Conservation (phyloP, 1,140 invertebrate species). For the Vollenhovia emeryi region DNA sequence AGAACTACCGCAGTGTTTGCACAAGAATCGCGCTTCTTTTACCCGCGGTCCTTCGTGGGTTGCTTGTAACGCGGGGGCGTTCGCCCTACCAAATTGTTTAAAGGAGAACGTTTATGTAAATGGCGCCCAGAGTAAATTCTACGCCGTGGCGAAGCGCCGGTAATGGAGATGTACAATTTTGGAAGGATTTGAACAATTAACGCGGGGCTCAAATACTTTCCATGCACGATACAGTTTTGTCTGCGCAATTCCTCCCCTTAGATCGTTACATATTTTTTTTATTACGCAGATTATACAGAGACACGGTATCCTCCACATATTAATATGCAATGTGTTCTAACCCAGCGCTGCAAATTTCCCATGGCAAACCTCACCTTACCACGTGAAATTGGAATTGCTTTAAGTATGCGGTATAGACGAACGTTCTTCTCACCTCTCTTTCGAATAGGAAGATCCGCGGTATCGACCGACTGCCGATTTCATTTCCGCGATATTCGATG, state of each 20-base stretch:
- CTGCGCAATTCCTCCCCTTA: background rate
- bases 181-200: background rate
- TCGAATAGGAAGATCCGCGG: background rate
- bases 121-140: slow-evolving; percentile 1
- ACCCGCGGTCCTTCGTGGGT: slow-evolving; percentile 15
- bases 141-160: background rate
- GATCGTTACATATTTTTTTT: background rate
- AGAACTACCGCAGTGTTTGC: slow-evolving; percentile 67
- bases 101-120: slow-evolving; percentile 34
- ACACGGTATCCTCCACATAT: no score
- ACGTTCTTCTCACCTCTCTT: background rate
- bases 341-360: background rate
- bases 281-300: background rate
- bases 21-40: slow-evolving; percentile 63
- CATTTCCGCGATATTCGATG: background rate
- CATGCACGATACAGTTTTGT: background rate
- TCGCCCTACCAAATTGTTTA: slow-evolving; percentile 49
- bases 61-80: slow-evolving; percentile 28
- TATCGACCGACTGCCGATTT: slow-evolving; percentile 24
- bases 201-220: background rate
- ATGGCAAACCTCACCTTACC: background rate
- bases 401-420: background rate
- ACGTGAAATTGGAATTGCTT: background rate
- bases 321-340: background rate
- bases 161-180: background rate